Evolutionary conservation across 2,797 vertebrate species (phyloP), one percentile per base, ranked within the genome.

Genomic region (Gymnoscopelus microlampas): DNA sequence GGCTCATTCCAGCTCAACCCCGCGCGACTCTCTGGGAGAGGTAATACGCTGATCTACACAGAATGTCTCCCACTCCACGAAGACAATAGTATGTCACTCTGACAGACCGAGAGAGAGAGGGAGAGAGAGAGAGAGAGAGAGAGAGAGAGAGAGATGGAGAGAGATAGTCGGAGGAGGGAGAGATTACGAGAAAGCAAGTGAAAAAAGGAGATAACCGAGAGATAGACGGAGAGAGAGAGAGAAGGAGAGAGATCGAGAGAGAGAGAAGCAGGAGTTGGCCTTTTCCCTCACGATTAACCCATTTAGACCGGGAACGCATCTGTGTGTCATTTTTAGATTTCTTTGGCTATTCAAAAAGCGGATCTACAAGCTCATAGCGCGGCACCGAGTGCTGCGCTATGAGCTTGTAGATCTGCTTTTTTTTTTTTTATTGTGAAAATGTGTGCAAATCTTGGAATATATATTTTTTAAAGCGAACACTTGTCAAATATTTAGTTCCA

Each of bases 241-340:
- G 19, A 53, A 26, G 14, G 48, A 14, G 3, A 70, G 29, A 24
- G 14, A 49, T n/a, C 4, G 19, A 47, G 39, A 53, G 15, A 66
- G 68, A 79, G 47, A 76, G 10, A 12, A 19, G 72, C 68, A 14
- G 68, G 70, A 82, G 74, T 82, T 87, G 85, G 76, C 81, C 80
- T 84, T 87, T 88, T 67, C 83, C 66, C 73, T 84, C 77, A 81
- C 71, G 77, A 88, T 92, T 89, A n/a, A n/a, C n/a, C n/a, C n/a
- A n/a, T n/a, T n/a, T n/a, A n/a, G n/a, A n/a, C n/a, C n/a, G n/a
- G n/a, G n/a, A n/a, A n/a, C n/a, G n/a, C n/a, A n/a, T n/a, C n/a
- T n/a, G n/a, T n/a, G n/a, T n/a, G n/a, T n/a, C n/a, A n/a, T n/a
- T n/a, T n/a, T n/a, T n/a, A n/a, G n/a, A n/a, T n/a, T n/a, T n/a